A percentile compares a stretch with the other conserved stretches of the same genome.
Conservation (phyloP, 2,113 vertebrate species). For the Alaudala cheleensis region DNA sequence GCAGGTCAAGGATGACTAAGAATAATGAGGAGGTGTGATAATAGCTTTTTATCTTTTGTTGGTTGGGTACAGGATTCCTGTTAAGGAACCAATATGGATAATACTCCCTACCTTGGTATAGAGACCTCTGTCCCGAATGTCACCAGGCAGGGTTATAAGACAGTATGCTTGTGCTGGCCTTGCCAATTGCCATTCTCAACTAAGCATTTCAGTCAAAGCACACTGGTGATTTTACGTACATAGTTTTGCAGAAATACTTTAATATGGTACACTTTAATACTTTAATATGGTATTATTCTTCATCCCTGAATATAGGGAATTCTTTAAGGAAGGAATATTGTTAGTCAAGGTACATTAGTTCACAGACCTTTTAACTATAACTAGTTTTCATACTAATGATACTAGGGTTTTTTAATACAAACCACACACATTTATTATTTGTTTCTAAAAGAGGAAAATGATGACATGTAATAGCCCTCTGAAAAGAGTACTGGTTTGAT, state of each 20-base stretch:
- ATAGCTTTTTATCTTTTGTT: neutral
- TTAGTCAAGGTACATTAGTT: neutral
- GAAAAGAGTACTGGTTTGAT: neutral
- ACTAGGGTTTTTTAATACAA: neutral
- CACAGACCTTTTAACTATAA: neutral
- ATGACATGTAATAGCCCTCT: neutral
- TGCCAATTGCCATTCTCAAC: neutral
- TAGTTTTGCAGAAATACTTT: neutral
- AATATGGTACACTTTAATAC: neutral
- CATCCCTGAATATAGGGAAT: neutral
- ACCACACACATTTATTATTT: fast-evolving
- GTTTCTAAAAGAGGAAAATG: neutral
- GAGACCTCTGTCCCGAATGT: neutral
- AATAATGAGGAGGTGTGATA: neutral
- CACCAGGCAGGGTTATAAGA: neutral
- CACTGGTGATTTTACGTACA: fast-evolving
- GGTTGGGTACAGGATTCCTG: neutral
- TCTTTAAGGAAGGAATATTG: neutral
- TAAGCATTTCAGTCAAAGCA: neutral
- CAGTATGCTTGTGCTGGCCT: neutral
- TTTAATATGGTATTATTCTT: fast-evolving
- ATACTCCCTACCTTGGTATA: fast-evolving
- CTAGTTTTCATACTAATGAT: neutral
- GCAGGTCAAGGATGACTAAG: neutral
- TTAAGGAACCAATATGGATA: neutral